Evolutionary conservation across 1,140 invertebrate genomes (phyloP).

Genomic region (Diachasmimorpha longicaudata): DNA sequence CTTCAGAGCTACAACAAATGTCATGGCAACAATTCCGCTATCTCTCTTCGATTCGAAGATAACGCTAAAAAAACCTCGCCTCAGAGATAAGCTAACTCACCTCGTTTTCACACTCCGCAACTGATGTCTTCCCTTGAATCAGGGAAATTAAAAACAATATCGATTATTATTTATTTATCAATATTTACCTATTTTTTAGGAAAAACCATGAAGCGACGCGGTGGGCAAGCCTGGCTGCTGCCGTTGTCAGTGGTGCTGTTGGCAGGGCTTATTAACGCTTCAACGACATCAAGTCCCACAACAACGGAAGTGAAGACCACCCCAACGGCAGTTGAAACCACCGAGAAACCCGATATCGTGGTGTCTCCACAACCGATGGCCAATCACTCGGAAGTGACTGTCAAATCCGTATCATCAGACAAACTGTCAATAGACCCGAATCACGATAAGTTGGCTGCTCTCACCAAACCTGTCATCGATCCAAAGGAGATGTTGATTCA

Average conservation of each 20-base stretch:
- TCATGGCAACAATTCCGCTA: too few species aligned
- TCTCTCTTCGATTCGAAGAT: too few species aligned
- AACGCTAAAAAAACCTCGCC: too few species aligned
- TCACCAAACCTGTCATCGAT: conserved; percentile 28
- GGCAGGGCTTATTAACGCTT: neutral
- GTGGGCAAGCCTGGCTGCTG: conserved; percentile 48
- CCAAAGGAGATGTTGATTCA: conserved; percentile 43
- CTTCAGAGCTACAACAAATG: too few species aligned
- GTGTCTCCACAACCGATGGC: neutral
- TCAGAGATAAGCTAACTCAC: too few species aligned
- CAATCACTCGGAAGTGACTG: conserved; percentile 1
- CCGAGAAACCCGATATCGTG: neutral
- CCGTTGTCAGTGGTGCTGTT: conserved; percentile 18
- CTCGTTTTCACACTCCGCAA: too few species aligned
- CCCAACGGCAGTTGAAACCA: neutral
- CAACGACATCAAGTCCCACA: neutral
- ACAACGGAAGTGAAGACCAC: conserved; percentile 10
- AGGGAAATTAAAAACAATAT: too few species aligned
- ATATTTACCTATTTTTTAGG: conserved; percentile 32
- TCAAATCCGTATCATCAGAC: neutral
- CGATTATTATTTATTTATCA: too few species aligned
- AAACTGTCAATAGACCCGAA: neutral
- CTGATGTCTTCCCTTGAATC: too few species aligned
- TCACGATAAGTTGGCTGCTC: neutral
- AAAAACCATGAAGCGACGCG: conserved; percentile 40